A percentile compares a stretch with the other conserved stretches of the same genome.
phyloP scores from a whole-genome alignment of 2,888 invertebrate genomes.

The Epistrophella euchroma region DNA sequence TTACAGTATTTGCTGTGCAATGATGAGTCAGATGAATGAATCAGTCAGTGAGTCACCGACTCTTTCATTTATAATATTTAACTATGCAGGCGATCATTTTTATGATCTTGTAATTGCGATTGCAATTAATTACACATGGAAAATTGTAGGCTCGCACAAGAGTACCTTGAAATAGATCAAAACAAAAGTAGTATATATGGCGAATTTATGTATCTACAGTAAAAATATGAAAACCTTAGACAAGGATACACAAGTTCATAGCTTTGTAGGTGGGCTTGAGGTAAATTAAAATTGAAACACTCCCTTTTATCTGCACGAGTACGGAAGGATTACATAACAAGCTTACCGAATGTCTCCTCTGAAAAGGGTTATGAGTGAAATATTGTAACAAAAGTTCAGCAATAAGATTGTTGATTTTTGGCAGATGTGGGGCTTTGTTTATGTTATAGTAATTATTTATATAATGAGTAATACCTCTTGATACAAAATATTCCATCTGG shows the following conservation, averaged over 20 bases:
- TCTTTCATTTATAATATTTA: too few species aligned
- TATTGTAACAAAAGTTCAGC: background rate
- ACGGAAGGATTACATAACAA: conserved; percentile 1
- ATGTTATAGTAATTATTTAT: too few species aligned
- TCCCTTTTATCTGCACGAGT: conserved; percentile 25
- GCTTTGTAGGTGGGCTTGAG: conserved; percentile 58
- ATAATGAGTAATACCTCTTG: too few species aligned
- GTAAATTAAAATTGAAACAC: conserved; percentile 59
- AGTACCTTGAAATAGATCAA: conserved; percentile 38
- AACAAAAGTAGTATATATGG: conserved; percentile 15
- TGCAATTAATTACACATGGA: conserved; percentile 58
- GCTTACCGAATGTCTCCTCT: background rate
- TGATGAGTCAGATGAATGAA: too few species aligned
- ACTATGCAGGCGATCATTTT: conserved; percentile 39
- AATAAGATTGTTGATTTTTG: too few species aligned
- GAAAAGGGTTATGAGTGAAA: background rate
- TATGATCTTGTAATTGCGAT: conserved; percentile 61
- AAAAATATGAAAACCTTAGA: background rate
- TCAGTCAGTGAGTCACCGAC: too few species aligned
- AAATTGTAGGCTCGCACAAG: conserved; percentile 35
- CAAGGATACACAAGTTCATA: conserved; percentile 40
- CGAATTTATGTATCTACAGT: background rate
- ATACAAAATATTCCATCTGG: too few species aligned
- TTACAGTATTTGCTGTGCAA: too few species aligned
- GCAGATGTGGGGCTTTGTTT: too few species aligned